Evolutionary conservation across 1,140 invertebrate genomes (phyloP).

Genomic region (Leptinotarsa defecta): DNA sequence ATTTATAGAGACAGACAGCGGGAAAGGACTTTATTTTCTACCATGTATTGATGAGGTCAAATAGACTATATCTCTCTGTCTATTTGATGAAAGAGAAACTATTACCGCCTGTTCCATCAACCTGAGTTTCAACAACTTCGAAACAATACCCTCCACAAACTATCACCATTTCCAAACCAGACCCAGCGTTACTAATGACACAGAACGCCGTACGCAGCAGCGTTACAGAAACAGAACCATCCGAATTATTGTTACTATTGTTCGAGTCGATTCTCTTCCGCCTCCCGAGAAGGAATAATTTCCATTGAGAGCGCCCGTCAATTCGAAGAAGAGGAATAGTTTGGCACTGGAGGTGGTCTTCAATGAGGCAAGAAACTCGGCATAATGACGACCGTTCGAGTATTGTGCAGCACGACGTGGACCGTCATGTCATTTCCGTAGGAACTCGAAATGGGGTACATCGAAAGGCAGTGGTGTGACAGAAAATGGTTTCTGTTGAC

Average conservation of each 20-base stretch:
- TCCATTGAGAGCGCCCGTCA: not conserved
- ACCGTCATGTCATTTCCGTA: not conserved
- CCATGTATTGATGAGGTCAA: no score
- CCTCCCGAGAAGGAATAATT: not conserved
- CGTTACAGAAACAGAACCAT: not conserved
- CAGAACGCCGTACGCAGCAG: not conserved
- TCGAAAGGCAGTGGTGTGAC: not conserved
- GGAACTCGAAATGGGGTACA: not conserved
- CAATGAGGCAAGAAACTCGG: not conserved
- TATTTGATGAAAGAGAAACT: no score
- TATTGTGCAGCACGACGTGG: not conserved
- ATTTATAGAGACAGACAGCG: no score
- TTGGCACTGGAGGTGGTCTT: not conserved
- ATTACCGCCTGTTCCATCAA: no score
- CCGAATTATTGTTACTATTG: not conserved
- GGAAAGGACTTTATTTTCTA: no score
- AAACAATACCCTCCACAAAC: no score
- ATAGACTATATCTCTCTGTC: no score
- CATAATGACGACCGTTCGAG: conserved; percentile 2
- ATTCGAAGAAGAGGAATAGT: conserved; percentile 2
- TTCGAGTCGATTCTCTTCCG: not conserved
- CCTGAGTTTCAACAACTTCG: no score
- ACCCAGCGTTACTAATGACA: not conserved
- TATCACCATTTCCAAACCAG: not conserved
- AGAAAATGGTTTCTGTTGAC: no score